phyloP scores from a whole-genome alignment of 2,888 invertebrate genomes.

The Lasiommata megera region DNA sequence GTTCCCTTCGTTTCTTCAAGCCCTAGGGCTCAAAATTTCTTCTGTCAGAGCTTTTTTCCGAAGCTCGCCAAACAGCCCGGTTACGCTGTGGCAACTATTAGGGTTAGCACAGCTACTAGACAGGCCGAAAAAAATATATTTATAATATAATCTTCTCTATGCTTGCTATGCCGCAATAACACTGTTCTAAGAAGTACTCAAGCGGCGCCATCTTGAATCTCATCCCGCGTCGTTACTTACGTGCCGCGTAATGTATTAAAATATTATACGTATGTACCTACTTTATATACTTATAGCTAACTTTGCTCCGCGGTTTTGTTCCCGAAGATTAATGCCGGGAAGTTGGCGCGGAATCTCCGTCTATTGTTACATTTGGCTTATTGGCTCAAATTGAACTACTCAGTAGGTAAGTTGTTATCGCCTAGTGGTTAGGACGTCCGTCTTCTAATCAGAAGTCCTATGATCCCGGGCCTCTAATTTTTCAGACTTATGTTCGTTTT shows the following conservation, averaged over 20 bases:
- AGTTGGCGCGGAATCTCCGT: constrained; percentile 23
- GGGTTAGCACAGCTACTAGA: too few relatives aligned
- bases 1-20: too few relatives aligned
- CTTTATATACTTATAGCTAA: constrained; percentile 7
- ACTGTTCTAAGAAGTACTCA: constrained; percentile 70
- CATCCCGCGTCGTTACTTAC: constrained; percentile 62
- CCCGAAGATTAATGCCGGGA: constrained; percentile 25
- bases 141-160: constrained; percentile 43
- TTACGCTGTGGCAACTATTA: too few relatives aligned
- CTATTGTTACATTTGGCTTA: constrained; percentile 19
- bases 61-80: too few relatives aligned
- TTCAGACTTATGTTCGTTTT: too few relatives aligned
- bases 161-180: constrained; percentile 37
- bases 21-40: too few relatives aligned
- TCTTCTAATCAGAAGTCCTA: too few relatives aligned
- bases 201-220: constrained; percentile 75
- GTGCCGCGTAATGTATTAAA: constrained; percentile 68
- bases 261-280: constrained; percentile 43
- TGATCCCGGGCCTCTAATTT: too few relatives aligned
- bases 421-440: too few relatives aligned
- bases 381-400: not conserved
- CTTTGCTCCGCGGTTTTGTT: constrained; percentile 27
- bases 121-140: too few relatives aligned
- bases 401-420: too few relatives aligned
- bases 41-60: too few relatives aligned